These are phyloP conservation scores for Nymphalis io DNA, from an alignment of 1,140 invertebrate species.

Conservation along the genomic window DNA sequence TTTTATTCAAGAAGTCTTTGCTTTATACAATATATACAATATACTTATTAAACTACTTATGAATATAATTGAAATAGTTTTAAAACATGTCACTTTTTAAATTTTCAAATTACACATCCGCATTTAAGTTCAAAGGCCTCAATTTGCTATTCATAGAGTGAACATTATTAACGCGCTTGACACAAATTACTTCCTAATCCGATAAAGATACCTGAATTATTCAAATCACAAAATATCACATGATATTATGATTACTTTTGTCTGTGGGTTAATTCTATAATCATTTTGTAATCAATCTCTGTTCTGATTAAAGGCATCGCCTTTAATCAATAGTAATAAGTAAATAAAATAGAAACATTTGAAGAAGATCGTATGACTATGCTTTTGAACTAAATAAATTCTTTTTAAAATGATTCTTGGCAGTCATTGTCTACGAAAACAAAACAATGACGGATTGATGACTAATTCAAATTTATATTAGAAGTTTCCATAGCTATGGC, in stretches of 20 bases:
- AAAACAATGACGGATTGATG: background rate
- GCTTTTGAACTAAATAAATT: background rate
- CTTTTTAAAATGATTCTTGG: background rate
- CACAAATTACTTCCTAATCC: conserved; percentile 69
- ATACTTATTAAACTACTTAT: too few species aligned
- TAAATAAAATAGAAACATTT: background rate
- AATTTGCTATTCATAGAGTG: conserved; percentile 46
- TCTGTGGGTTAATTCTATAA: background rate
- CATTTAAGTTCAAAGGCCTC: conserved; percentile 39
- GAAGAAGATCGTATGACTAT: background rate
- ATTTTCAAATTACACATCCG: conserved; percentile 1
- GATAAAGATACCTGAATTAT: conserved; percentile 44
- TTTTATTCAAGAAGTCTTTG: too few species aligned
- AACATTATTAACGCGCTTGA: conserved; percentile 49
- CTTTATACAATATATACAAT: too few species aligned
- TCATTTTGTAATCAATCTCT: background rate
- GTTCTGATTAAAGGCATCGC: too few species aligned
- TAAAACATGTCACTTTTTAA: background rate
- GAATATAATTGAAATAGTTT: too few species aligned
- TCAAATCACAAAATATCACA: background rate
- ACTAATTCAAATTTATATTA: conserved; percentile 1
- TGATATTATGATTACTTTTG: background rate
- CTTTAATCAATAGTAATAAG: too few species aligned
- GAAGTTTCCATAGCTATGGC: background rate
- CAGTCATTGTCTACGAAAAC: background rate